These are phyloP conservation scores for Brienomyrus longianalis DNA, from an alignment of 2,113 vertebrate species.

Conservation along the genomic window DNA sequence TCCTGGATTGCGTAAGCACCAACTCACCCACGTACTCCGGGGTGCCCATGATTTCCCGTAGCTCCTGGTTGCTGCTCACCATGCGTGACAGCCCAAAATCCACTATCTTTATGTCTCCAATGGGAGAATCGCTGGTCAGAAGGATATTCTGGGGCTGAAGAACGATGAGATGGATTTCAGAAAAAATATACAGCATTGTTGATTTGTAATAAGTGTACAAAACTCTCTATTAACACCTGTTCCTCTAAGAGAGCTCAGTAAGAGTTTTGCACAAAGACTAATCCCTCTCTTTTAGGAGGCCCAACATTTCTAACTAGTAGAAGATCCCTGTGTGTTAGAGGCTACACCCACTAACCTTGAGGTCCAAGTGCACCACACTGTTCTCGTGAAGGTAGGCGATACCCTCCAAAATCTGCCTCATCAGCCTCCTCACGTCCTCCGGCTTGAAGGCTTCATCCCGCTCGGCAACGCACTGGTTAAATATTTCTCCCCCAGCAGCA, in stretches of 20 bases:
- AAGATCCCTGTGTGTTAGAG: not conserved
- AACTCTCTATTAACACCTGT: not conserved
- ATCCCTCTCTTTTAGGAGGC: not conserved
- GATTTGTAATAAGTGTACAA: not conserved
- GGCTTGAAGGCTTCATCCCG: slow-evolving; percentile 60
- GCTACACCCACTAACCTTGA: slow-evolving; percentile 48
- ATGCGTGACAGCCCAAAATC: slow-evolving; percentile 65
- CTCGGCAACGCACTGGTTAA: slow-evolving; percentile 63
- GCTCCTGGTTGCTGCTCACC: slow-evolving; percentile 57
- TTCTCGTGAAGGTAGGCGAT: slow-evolving; percentile 58
- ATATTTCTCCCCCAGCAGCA: slow-evolving; percentile 67
- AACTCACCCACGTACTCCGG: slow-evolving; percentile 65
- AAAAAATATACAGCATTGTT: not conserved
- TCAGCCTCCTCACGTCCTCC: slow-evolving; percentile 59
- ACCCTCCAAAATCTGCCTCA: slow-evolving; percentile 65
- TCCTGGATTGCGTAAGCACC: not conserved
- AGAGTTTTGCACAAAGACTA: not conserved
- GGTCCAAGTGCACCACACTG: slow-evolving; percentile 61
- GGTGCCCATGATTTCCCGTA: slow-evolving; percentile 67
- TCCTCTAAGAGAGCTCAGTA: not conserved
- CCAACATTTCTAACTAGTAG: not conserved
- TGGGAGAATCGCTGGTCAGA: slow-evolving; percentile 54
- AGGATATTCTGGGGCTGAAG: slow-evolving; percentile 65
- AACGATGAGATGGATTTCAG: not conserved
- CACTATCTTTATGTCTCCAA: slow-evolving; percentile 65